These are phyloP conservation scores for Indicator indicator DNA, from an alignment of 2,113 vertebrate genomes.

Conservation along the genomic window DNA sequence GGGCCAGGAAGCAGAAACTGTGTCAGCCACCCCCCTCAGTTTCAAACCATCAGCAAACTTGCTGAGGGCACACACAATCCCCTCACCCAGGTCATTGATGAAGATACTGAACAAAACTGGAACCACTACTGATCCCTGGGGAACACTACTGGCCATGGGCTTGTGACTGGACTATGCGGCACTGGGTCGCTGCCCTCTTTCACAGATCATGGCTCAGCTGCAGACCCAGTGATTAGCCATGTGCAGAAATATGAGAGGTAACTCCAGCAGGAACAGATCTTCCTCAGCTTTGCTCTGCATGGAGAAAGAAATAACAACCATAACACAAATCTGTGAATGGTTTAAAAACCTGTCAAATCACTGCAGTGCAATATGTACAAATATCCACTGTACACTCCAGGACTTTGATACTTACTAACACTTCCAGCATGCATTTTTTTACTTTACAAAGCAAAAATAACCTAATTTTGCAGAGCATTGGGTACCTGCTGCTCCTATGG, in stretches of 20 bases:
- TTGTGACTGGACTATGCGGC: no score
- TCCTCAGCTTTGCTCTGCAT: not conserved
- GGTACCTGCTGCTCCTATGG: not conserved
- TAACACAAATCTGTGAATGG: not conserved
- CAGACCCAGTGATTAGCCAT: not conserved
- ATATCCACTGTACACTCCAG: not conserved
- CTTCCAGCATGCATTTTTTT: not conserved
- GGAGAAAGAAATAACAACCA: not conserved
- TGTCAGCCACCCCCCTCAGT: no score
- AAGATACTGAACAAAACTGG: no score
- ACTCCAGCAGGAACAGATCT: not conserved
- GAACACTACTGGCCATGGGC: no score
- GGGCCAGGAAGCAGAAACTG: not conserved
- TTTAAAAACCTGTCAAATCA: constrained; percentile 5
- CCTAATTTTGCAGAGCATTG: not conserved
- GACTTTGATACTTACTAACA: not conserved
- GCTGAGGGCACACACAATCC: no score
- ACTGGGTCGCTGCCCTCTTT: not conserved
- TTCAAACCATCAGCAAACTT: no score
- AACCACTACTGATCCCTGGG: no score
- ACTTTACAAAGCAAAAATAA: not conserved
- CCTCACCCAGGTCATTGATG: no score
- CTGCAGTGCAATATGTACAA: not conserved
- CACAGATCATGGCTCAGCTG: constrained; percentile 28
- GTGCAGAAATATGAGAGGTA: rapidly evolving